A percentile compares a stretch with the other conserved stretches of the same genome.
Evolutionary conservation across 2,113 vertebrate species (phyloP).

Genomic region (Chlorodrepanis virens): DNA sequence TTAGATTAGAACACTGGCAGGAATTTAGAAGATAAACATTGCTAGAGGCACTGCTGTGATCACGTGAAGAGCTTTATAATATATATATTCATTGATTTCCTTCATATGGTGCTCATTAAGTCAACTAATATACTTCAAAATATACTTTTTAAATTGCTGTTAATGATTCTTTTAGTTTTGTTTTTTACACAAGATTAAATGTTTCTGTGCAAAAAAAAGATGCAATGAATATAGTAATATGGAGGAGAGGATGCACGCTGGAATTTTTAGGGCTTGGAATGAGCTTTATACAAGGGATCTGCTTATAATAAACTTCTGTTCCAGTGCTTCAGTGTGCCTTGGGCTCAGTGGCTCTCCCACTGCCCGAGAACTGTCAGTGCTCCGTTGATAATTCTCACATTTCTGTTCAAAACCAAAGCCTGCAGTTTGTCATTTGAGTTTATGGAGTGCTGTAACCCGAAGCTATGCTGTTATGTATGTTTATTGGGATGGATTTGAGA

Average conservation of each 20-base stretch:
- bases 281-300: neutral
- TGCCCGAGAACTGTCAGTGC: neutral
- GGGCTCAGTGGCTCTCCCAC: neutral
- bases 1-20: neutral
- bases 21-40: neutral
- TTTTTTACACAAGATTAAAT: neutral
- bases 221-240: neutral
- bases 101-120: neutral
- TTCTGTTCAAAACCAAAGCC: neutral
- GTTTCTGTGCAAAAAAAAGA: neutral
- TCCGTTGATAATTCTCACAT: neutral
- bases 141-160: neutral
- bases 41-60: neutral
- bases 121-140: neutral
- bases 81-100: neutral
- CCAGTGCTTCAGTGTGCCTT: neutral
- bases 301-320: neutral
- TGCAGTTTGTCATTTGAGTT: neutral
- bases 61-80: neutral
- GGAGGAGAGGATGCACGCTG: neutral
- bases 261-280: neutral
- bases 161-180: neutral
- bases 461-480: rapidly evolving
- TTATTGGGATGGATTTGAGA: neutral
- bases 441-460: neutral